These are phyloP conservation scores for Caloenas nicobarica DNA, from an alignment of 2,113 vertebrate genomes.

Conservation along the genomic window DNA sequence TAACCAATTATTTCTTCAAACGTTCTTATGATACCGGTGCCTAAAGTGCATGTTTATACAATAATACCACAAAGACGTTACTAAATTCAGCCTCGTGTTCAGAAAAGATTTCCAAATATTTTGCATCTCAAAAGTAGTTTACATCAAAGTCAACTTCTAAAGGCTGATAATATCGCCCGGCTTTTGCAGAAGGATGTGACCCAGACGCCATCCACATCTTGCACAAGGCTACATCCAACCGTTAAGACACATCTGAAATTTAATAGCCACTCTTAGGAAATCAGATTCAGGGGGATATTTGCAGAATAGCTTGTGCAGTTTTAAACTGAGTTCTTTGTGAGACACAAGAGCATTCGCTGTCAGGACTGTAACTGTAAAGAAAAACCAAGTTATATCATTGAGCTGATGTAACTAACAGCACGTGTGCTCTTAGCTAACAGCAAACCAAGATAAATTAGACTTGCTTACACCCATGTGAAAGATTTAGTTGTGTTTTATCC, in stretches of 20 bases:
- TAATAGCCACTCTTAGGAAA: not conserved
- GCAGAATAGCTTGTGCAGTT: not conserved
- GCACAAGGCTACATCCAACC: too few relatives aligned
- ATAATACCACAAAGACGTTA: not conserved
- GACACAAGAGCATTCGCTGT: fast-evolving
- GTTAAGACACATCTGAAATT: not conserved
- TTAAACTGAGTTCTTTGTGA: not conserved
- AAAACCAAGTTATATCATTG: not conserved
- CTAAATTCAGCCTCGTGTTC: not conserved
- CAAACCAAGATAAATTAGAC: not conserved
- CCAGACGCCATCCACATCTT: fast-evolving
- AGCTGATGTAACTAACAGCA: not conserved
- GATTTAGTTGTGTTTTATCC: not conserved
- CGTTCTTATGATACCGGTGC: not conserved
- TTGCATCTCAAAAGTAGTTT: not conserved
- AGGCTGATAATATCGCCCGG: not conserved
- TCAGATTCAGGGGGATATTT: not conserved
- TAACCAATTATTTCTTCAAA: slow-evolving; percentile 43
- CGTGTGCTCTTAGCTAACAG: not conserved
- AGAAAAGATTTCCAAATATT: slow-evolving; percentile 38
- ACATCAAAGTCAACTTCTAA: not conserved
- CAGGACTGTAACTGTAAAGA: fast-evolving
- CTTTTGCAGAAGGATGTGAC: not conserved
- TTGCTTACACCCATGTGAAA: not conserved
- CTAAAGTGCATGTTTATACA: slow-evolving; percentile 31